These are phyloP conservation scores for Glaucidium brasilianum DNA, from an alignment of 2,113 vertebrate genomes.

Conservation along the genomic window DNA sequence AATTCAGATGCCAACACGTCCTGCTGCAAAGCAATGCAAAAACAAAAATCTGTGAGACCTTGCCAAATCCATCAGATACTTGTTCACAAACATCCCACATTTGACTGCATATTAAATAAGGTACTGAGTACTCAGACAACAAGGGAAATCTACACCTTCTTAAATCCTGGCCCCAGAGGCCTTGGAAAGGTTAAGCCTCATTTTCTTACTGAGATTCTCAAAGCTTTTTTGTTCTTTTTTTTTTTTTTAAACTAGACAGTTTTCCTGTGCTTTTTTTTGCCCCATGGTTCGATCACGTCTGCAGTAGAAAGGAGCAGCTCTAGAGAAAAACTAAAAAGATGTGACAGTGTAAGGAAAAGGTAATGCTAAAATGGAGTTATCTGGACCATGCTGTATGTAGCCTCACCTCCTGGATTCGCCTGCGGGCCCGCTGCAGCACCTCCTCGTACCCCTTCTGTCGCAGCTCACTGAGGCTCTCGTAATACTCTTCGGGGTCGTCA, in stretches of 20 bases:
- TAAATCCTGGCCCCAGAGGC: neutral
- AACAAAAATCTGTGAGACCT: neutral
- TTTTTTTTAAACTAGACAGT: neutral
- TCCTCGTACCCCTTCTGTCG: slow-evolving; percentile 94
- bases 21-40: neutral
- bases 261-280: neutral
- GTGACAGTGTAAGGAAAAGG: neutral
- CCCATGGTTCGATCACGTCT: accelerated
- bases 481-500: slow-evolving; percentile 94
- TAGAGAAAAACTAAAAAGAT: neutral
- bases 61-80: neutral
- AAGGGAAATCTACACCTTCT: neutral
- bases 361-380: neutral
- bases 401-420: slow-evolving; percentile 88
- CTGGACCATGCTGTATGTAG: accelerated
- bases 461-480: slow-evolving; percentile 94
- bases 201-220: neutral
- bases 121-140: neutral
- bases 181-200: neutral
- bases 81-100: neutral
- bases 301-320: too few species aligned
- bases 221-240: neutral
- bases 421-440: slow-evolving; percentile 85
- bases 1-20: neutral
- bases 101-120: neutral